These are phyloP conservation scores for Oxyteleia sp. DNA, from an alignment of 2,888 invertebrate genomes.

Conservation along the genomic window DNA sequence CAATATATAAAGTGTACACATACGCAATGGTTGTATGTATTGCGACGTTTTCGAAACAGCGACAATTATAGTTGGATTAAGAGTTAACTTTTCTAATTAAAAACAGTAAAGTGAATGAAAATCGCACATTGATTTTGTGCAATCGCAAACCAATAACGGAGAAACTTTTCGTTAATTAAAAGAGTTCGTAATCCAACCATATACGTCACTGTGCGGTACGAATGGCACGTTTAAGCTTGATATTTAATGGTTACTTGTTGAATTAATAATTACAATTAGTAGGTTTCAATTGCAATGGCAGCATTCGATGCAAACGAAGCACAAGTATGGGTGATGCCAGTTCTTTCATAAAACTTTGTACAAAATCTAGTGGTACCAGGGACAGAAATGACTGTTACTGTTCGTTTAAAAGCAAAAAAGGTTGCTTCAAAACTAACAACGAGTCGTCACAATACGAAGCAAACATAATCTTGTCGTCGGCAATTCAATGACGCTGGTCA, in stretches of 20 bases:
- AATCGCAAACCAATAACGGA: no score
- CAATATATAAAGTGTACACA: constrained; percentile 33
- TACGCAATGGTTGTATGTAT: constrained; percentile 26
- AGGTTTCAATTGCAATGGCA: constrained; percentile 10
- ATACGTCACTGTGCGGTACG: constrained; percentile 18
- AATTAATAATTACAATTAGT: constrained; percentile 32
- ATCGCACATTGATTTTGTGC: background rate
- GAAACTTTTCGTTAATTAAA: background rate
- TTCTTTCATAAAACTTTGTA: constrained; percentile 60
- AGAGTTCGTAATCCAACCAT: constrained; percentile 10
- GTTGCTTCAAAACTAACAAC: constrained; percentile 32
- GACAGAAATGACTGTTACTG: background rate
- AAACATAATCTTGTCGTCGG: constrained; percentile 39
- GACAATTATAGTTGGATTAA: constrained; percentile 10
- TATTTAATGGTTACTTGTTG: constrained; percentile 9
- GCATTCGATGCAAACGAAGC: constrained; percentile 58
- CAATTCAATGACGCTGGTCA: constrained; percentile 15
- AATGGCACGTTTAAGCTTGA: constrained; percentile 17
- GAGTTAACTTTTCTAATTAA: constrained; percentile 1
- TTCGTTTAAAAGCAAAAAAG: constrained; percentile 1
- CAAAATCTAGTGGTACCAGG: constrained; percentile 19
- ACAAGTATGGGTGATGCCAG: constrained; percentile 65
- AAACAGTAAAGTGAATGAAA: no score
- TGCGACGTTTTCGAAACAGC: constrained; percentile 3
- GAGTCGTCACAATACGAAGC: constrained; percentile 38